These are phyloP conservation scores for Caenorhabditis sp. DNA, from an alignment of 2,888 invertebrate species.

Conservation along the genomic window DNA sequence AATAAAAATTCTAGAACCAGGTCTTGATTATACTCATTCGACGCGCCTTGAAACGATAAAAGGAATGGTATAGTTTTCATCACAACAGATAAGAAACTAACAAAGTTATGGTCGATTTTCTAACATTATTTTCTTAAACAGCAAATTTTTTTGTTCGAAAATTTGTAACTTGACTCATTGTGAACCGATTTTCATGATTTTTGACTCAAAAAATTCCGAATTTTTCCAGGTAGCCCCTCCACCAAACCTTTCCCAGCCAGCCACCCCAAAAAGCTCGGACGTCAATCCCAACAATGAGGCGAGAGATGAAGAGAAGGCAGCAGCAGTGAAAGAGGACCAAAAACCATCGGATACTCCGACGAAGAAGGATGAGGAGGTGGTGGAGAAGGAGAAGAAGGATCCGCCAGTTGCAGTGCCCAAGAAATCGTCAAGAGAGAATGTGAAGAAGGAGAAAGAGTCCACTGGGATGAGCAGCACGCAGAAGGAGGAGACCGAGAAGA, in stretches of 20 bases:
- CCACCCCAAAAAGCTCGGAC: conserved; percentile 3
- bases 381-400: conserved; percentile 1
- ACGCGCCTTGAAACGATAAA: not conserved
- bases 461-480: not conserved
- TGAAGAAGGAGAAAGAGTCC: not conserved
- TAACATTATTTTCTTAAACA: too few relatives aligned
- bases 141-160: too few relatives aligned
- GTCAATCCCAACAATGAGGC: not conserved
- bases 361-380: not conserved
- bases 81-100: not conserved
- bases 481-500: not conserved
- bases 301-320: not conserved
- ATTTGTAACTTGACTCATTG: too few relatives aligned
- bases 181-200: too few relatives aligned
- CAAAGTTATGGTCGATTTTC: too few relatives aligned
- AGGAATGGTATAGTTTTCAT: not conserved
- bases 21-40: not conserved
- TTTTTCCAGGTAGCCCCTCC: not conserved
- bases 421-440: not conserved
- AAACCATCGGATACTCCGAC: not conserved
- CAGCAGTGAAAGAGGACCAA: not conserved
- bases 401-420: not conserved
- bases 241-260: not conserved
- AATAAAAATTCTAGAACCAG: not conserved
- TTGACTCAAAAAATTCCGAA: not conserved